Conservation (phyloP, 2,888 invertebrate genomes). For the Brachynemurus nebulosus region DNA sequence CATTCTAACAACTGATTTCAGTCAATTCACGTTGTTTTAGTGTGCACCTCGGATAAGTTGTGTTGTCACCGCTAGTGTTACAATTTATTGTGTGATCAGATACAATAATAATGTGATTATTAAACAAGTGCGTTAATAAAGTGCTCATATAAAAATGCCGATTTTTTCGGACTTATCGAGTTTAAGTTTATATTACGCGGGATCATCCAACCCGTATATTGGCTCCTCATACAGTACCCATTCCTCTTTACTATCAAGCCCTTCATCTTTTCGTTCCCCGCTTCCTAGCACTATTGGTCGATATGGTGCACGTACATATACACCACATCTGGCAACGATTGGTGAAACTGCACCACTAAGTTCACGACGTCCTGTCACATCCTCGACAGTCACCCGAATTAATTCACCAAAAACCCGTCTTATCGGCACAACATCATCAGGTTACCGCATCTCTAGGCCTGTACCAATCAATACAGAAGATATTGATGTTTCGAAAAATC, state of each 20-base stretch:
- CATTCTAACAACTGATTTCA: too few relatives aligned
- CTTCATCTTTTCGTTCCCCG: conserved; percentile 24
- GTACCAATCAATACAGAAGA: conserved; percentile 71
- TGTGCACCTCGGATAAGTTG: too few relatives aligned
- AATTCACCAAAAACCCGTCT: conserved; percentile 41
- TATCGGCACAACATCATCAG: conserved; percentile 32
- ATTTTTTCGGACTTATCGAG: conserved; percentile 52
- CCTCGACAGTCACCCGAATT: conserved; percentile 33
- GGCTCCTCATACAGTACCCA: conserved; percentile 40
- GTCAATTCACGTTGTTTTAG: too few relatives aligned
- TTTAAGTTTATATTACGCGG: conserved; percentile 40
- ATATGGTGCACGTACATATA: conserved; percentile 36
- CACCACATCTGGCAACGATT: conserved; percentile 62
- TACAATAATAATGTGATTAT: too few relatives aligned
- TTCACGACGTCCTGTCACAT: conserved; percentile 28
- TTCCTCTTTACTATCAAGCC: conserved; percentile 27
- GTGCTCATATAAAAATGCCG: conserved; percentile 47
- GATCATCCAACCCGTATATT: conserved; percentile 38
- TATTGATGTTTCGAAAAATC: conserved; percentile 66
- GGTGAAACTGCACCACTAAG: conserved; percentile 39
- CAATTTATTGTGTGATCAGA: too few relatives aligned
- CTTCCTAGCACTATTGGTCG: conserved; percentile 23
- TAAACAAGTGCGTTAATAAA: too few relatives aligned
- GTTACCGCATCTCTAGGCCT: conserved; percentile 42
- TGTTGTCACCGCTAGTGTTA: too few relatives aligned